A percentile compares a stretch with the other conserved stretches of the same genome.
Evolutionary conservation across 30 jellyfish, hydroid and myxozoan genomes (phyloP).

Genomic region (Phacellophora camtschatica): DNA sequence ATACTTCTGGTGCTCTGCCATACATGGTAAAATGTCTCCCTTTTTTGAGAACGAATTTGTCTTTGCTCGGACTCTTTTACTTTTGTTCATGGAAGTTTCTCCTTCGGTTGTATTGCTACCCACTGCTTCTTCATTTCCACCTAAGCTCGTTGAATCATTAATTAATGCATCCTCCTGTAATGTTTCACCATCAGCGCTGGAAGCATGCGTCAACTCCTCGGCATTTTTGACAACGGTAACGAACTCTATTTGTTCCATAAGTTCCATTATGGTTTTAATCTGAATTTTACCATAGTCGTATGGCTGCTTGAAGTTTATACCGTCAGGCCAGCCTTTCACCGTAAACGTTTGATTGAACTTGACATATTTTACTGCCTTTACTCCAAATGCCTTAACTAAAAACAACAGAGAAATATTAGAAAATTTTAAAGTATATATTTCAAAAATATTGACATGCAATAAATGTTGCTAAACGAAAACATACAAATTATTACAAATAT

Average conservation of each 20-base stretch:
- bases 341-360: neutral
- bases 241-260: neutral
- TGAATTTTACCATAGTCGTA: neutral
- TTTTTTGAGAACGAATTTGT: neutral
- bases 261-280: neutral
- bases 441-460: neutral
- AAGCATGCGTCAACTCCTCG: neutral
- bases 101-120: neutral
- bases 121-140: neutral
- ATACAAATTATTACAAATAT: too few relatives aligned
- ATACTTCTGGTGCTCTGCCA: neutral
- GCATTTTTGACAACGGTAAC: neutral
- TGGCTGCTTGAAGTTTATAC: neutral
- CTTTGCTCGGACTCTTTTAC: neutral
- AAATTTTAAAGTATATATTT: neutral
- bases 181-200: neutral
- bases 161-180: neutral
- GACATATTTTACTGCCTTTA: neutral
- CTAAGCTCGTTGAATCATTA: neutral
- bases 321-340: slow-evolving; percentile 27
- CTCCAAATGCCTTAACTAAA: neutral
- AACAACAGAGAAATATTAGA: too few relatives aligned
- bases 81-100: neutral
- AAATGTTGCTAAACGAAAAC: too few relatives aligned
- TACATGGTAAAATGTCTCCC: slow-evolving; percentile 9